These are phyloP conservation scores for Conus betulinus DNA, from an alignment of 1,140 invertebrate genomes.

Conservation along the genomic window DNA sequence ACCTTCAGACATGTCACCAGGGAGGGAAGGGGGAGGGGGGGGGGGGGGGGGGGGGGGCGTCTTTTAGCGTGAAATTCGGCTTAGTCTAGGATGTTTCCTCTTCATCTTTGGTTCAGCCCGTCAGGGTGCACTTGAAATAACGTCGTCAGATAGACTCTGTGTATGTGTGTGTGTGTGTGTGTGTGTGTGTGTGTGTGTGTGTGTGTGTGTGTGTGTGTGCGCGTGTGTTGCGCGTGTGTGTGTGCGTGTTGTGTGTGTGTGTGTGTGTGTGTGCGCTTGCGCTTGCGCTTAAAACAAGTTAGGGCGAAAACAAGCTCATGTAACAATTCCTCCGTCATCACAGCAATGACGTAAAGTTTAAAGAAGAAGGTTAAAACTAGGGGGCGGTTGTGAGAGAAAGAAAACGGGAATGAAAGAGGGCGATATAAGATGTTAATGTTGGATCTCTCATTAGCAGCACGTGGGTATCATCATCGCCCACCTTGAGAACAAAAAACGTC, in stretches of 20 bases:
- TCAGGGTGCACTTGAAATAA: not conserved
- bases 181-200: not conserved
- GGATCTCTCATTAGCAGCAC: not conserved
- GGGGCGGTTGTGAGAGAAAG: not conserved
- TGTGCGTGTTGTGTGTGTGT: not conserved
- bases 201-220: not conserved
- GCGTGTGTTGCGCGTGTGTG: not conserved
- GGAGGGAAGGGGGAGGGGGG: no score
- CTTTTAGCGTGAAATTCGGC: no score
- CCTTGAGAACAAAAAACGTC: no score
- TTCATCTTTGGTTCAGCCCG: no score
- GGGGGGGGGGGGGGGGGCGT: no score
- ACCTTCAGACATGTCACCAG: no score
- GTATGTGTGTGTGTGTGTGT: not conserved
- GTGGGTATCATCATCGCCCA: no score
- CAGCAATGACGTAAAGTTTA: not conserved
- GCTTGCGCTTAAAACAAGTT: no score
- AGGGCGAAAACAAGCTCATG: no score
- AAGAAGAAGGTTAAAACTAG: not conserved
- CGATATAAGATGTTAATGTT: not conserved
- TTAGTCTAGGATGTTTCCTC: no score
- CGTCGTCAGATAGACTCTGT: not conserved
- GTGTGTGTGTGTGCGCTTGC: not conserved
- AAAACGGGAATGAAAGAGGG: not conserved
- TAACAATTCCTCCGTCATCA: no score